Base-by-base conservation (phyloP, 2,888 invertebrate genomes). In the Tenthredo notha region DNA sequence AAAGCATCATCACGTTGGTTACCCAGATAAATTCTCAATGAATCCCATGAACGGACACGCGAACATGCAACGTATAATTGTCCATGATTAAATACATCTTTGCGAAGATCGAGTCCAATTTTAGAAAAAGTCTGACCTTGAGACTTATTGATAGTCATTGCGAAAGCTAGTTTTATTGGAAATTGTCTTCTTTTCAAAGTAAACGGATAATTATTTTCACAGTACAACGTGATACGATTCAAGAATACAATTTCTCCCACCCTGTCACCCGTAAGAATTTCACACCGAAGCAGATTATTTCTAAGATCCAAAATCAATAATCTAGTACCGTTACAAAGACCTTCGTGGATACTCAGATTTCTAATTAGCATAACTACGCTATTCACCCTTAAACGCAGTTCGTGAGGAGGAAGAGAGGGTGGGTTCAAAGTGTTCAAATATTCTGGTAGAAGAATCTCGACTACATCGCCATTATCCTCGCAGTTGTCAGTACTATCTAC, bases 241-340 rank as follows among this genome's bases (percentile, higher is more conserved):
- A 86, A 67, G 75, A 85, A 85, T 47, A 86, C 75, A 21, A 86
- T 86, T 12, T 85, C 85, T 43, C 85, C 86, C 15, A 54, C 70
- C 83, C 85, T 87, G 78, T 88, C 86, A 54, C 87, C 86, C 9
- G 85, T 86, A 37, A 88, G 82, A 75, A 88, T 88, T 86, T 87
- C 77, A 84, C 87, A 88, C 74, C 75, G 58, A 10, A 88, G 61
- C 70, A 87, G 15, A 84, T 86, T 84, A 50, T 86, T 85, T 15
- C 72, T 83, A 15, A 86, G 77, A 2, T 88, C 85, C 25, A 87
- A 61, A n/a, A 88, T 72, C 78, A 86, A 65, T 47, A 88, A 86
- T 86, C 88, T 84, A 4, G 89, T 88, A 50, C 88, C 87, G 86
- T 88, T 88, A 54, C 87, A 89, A 37, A 87, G 83, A 6, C 87